Evolutionary conservation across 1,140 invertebrate genomes (phyloP).

Genomic region (Potamilus streckersoni): DNA sequence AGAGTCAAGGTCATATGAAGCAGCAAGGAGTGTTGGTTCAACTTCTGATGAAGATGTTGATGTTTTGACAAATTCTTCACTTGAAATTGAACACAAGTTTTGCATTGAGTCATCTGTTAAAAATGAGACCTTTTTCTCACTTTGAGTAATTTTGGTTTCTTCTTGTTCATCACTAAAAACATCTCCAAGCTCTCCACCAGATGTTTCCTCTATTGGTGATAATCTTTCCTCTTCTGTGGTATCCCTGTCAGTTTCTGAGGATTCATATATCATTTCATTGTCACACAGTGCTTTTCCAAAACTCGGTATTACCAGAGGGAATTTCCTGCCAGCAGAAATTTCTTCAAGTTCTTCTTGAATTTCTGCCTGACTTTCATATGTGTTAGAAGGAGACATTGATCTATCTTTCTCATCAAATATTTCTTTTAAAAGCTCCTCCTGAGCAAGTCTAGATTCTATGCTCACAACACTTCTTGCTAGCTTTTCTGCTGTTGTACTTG

Average conservation of each 20-base stretch:
- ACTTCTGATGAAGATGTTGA: constrained; percentile 65
- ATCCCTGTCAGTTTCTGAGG: constrained; percentile 59
- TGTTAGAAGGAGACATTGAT: constrained; percentile 56
- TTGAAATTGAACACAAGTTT: constrained; percentile 46
- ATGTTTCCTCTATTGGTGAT: constrained; percentile 60
- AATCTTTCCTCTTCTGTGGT: constrained; percentile 60
- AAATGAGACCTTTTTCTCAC: constrained; percentile 59
- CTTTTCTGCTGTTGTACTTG: constrained; percentile 6
- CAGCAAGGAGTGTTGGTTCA: constrained; percentile 65
- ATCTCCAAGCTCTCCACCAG: constrained; percentile 45
- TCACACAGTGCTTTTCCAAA: constrained; percentile 54
- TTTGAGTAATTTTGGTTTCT: constrained; percentile 30
- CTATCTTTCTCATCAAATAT: constrained; percentile 55
- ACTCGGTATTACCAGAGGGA: constrained; percentile 53
- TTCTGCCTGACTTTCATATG: constrained; percentile 43
- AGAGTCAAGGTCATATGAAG: constrained; percentile 66
- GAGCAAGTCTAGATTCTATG: constrained; percentile 55
- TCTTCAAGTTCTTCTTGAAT: constrained; percentile 29
- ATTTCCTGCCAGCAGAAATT: constrained; percentile 32
- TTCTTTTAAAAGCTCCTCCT: constrained; percentile 59
- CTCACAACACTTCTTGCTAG: constrained; percentile 47
- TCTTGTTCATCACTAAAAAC: constrained; percentile 33
- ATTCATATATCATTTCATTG: constrained; percentile 58
- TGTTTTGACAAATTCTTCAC: constrained; percentile 62
- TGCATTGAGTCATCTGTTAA: constrained; percentile 41